A percentile compares a stretch with the other conserved stretches of the same genome.
These are phyloP conservation scores for Tridacna gigas DNA, from an alignment of 2,888 invertebrate species.

Conservation along the genomic window DNA sequence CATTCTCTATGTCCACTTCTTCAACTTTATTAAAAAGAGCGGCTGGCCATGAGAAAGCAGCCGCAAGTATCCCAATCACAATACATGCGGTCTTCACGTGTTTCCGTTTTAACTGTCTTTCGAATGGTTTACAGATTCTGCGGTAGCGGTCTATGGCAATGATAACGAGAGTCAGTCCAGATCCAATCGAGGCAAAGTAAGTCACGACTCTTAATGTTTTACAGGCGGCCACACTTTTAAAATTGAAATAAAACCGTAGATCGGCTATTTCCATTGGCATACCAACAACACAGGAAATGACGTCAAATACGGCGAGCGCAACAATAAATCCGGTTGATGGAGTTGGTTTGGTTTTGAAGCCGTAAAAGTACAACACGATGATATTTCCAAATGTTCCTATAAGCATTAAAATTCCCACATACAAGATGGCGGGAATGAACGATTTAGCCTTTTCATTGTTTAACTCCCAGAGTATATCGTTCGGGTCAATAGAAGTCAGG, in stretches of 20 bases:
- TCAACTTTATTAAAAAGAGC: constrained; percentile 59
- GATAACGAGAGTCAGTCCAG: constrained; percentile 67
- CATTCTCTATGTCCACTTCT: constrained; percentile 31
- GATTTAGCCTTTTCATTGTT: constrained; percentile 67
- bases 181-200: constrained; percentile 66
- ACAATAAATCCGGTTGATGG: constrained; percentile 73
- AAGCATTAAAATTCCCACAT: constrained; percentile 68
- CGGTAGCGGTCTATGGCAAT: constrained; percentile 72
- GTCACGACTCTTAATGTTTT: constrained; percentile 69
- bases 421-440: constrained; percentile 70
- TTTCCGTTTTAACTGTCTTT: constrained; percentile 56
- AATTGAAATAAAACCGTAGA: constrained; percentile 70
- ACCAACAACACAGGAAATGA: constrained; percentile 69
- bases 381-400: constrained; percentile 73
- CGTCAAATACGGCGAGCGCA: constrained; percentile 70
- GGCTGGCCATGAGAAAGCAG: constrained; percentile 61
- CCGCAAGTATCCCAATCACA: constrained; percentile 38
- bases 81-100: constrained; percentile 63
- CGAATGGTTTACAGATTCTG: constrained; percentile 62
- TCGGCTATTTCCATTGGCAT: constrained; percentile 77
- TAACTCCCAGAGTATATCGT: constrained; percentile 37
- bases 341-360: constrained; percentile 60
- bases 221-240: constrained; percentile 68
- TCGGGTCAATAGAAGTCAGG: constrained; percentile 16
- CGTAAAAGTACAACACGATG: constrained; percentile 71